Evolutionary conservation across 2,113 vertebrate genomes (phyloP).

Genomic region (Tiliqua scincoides): DNA sequence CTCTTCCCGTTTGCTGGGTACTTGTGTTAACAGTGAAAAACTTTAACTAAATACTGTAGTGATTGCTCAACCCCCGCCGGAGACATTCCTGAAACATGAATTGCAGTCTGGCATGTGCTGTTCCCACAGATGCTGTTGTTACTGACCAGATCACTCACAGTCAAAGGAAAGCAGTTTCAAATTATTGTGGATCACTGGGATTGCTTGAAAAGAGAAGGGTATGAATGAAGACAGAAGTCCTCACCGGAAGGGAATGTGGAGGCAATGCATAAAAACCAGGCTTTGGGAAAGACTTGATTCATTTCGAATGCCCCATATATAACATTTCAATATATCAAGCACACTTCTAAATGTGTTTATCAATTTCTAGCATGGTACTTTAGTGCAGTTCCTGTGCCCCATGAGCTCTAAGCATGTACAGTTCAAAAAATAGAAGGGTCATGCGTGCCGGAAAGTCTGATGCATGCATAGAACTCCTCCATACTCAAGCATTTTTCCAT

Average conservation of each 20-base stretch:
- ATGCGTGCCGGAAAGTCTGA: background rate
- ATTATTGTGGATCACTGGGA: background rate
- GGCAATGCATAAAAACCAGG: background rate
- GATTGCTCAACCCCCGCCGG: constrained; percentile 65
- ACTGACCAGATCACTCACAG: constrained; percentile 54
- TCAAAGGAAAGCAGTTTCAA: constrained; percentile 17
- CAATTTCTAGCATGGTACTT: background rate
- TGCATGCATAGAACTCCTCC: background rate
- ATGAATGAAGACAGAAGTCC: background rate
- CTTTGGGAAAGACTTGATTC: background rate
- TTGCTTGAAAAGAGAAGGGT: constrained; percentile 1
- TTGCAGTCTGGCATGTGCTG: constrained; percentile 63
- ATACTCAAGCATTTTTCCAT: background rate
- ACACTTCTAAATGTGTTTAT: background rate
- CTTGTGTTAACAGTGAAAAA: constrained; percentile 61
- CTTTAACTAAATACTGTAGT: constrained; percentile 59
- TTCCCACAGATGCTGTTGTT: constrained; percentile 61
- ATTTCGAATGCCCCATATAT: background rate
- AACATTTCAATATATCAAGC: constrained; percentile 19
- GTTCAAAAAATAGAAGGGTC: background rate
- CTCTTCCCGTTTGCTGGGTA: constrained; percentile 53
- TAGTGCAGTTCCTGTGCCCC: background rate
- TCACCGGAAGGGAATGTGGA: background rate
- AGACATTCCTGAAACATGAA: constrained; percentile 74
- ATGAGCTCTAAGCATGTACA: background rate